These are phyloP conservation scores for Pedicia rivosa DNA, from an alignment of 2,888 invertebrate genomes.

Conservation along the genomic window DNA sequence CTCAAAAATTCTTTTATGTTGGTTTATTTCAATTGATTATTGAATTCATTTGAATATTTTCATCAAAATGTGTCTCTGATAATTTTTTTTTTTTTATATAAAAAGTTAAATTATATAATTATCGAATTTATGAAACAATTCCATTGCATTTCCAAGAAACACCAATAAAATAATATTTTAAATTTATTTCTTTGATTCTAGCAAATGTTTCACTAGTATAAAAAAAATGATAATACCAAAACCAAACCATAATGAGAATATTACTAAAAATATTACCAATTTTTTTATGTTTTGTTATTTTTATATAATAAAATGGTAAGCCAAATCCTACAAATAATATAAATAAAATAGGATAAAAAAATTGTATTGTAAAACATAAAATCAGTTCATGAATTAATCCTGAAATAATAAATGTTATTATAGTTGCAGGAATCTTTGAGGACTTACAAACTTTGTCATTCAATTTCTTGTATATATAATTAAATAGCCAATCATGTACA, in stretches of 20 bases:
- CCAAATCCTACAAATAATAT: conserved; percentile 57
- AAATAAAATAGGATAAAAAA: conserved; percentile 71
- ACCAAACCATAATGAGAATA: conserved; percentile 59
- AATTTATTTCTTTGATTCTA: conserved; percentile 32
- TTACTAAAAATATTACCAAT: conserved; percentile 59
- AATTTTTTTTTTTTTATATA: no score
- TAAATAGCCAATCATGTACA: conserved; percentile 79
- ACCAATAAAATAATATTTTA: background rate
- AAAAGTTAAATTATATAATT: no score
- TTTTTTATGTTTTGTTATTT: conserved; percentile 28
- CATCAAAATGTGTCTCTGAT: no score
- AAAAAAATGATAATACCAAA: conserved; percentile 41
- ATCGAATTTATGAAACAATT: no score
- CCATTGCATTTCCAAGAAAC: background rate
- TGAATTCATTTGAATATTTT: no score
- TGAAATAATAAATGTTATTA: conserved; percentile 54
- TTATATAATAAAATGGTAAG: conserved; percentile 34
- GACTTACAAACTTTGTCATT: conserved; percentile 25
- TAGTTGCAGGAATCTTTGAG: conserved; percentile 34
- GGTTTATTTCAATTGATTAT: no score
- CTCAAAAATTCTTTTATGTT: no score
- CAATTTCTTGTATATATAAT: conserved; percentile 65
- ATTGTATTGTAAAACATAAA: conserved; percentile 55
- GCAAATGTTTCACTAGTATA: conserved; percentile 78
- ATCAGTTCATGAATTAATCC: conserved; percentile 74